phyloP scores from a whole-genome alignment of 2,888 invertebrate species.

The Oscheius sp. region DNA sequence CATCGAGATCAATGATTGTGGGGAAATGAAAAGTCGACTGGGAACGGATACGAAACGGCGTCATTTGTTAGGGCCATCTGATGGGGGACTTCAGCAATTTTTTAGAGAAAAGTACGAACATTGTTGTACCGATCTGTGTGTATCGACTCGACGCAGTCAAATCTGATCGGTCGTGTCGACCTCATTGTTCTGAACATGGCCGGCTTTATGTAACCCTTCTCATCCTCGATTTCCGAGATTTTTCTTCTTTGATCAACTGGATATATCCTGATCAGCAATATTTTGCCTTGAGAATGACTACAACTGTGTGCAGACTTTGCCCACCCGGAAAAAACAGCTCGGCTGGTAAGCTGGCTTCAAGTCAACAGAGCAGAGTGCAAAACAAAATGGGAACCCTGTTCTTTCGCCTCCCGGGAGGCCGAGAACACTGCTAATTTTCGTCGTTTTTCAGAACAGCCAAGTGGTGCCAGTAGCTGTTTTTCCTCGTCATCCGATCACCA shows the following conservation, averaged over 20 bases:
- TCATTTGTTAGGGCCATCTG: neutral
- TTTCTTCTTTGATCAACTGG: too few relatives aligned
- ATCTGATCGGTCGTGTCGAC: too few relatives aligned
- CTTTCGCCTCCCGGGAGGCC: neutral
- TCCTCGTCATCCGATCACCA: neutral
- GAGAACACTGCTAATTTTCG: neutral
- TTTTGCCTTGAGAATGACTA: neutral
- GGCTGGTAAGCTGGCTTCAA: neutral
- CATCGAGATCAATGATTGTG: too few relatives aligned
- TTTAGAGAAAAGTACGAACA: too few relatives aligned
- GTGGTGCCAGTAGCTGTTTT: conserved; percentile 9
- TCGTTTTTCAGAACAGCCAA: conserved; percentile 31
- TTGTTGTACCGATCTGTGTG: too few relatives aligned
- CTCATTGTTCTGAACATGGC: too few relatives aligned
- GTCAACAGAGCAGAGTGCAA: conserved; percentile 19
- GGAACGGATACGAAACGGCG: neutral
- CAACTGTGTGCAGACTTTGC: neutral
- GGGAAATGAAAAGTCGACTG: neutral
- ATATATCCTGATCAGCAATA: too few relatives aligned
- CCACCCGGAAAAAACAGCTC: neutral
- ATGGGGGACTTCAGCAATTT: too few relatives aligned
- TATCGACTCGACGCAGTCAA: too few relatives aligned
- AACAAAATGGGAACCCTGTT: conserved; percentile 21
- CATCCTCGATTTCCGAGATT: too few relatives aligned
- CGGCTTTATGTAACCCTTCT: too few relatives aligned